Evolutionary conservation across 2,888 invertebrate species (phyloP).

Genomic region (Noctua comes): DNA sequence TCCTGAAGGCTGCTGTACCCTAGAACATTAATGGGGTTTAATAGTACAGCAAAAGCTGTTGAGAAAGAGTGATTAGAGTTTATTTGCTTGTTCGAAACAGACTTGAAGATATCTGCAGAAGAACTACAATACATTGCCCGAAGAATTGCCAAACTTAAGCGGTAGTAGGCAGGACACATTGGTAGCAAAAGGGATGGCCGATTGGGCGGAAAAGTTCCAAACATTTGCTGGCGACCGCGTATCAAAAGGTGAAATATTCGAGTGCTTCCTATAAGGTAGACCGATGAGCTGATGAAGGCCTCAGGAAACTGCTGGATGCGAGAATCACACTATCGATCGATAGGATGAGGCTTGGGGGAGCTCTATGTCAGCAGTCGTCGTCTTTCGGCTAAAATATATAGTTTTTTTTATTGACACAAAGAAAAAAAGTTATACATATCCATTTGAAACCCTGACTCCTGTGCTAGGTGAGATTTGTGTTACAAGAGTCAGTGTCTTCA

Average conservation of each 20-base stretch:
- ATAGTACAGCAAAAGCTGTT: background rate
- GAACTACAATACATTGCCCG: background rate
- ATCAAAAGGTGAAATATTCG: background rate
- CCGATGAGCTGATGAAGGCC: background rate
- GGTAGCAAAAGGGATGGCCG: background rate
- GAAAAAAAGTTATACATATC: too few species aligned
- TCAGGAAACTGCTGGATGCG: background rate
- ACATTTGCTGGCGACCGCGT: background rate
- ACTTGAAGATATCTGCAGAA: background rate
- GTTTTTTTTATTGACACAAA: too few species aligned
- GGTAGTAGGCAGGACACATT: background rate
- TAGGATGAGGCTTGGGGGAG: background rate
- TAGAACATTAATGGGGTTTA: constrained; percentile 46
- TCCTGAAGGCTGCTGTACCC: constrained; percentile 78
- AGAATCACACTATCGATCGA: background rate
- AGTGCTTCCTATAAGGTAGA: background rate
- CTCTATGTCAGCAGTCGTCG: background rate
- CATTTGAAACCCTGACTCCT: too few species aligned
- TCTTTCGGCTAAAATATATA: background rate
- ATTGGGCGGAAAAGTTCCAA: background rate
- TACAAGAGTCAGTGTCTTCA: too few species aligned
- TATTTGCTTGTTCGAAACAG: background rate
- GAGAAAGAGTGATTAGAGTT: background rate
- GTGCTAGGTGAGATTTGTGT: too few species aligned
- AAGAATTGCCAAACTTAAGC: background rate